Evolutionary conservation across 2,113 vertebrate species (phyloP), one percentile per base, ranked within the genome.

Genomic region (Urocynchramus pylzowi): DNA sequence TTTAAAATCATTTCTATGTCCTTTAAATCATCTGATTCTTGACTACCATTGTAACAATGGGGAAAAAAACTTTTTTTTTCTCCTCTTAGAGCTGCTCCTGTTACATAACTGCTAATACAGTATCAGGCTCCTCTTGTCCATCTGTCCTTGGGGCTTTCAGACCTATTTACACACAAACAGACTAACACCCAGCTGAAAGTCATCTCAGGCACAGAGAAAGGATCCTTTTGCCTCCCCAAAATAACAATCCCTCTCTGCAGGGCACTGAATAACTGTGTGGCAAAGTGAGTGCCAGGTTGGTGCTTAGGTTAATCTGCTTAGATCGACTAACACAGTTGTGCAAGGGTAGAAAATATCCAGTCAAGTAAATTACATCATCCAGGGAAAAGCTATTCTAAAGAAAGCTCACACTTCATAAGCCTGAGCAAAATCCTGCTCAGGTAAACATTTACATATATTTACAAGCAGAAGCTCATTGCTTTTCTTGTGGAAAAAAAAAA

Each of bases 321-420:
- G 88, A 50, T 93, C 65, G 69, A 96, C 96, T 97, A 91, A 96
- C 95, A 94, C 54, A 85, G 84, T 96, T 97, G 95, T 94, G 85
- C 93, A 97, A 95, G 78, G 64, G 78, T 84, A 93, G 90, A 97
- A 97, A 98, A 96, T 94, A 95, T 50, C 65, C 63, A 83, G 94
- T 88, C 95, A 97, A 98, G 90, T 89, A 88, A 94, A 97, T 98
- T 98, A 97, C 95, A 96, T 98, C 96, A 98, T 91, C 47, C 95
- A 94, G 90, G 89, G 94, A 97, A 97, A 97, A 98, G 97, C 97
- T 96, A 96, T 95, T 91, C 97, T 93, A 96, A 96, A 97, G 84
- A 95, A 97, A 98, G 97, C 64, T 90, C 93, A 96, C 59, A 8
- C 74, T 54, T 93, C 64, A 85, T 95, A 92, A 97, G 95, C 92